Evolutionary conservation across 2,888 invertebrate species (phyloP), one percentile per base, ranked within the genome.

Genomic region (Drosophila tripunctata): DNA sequence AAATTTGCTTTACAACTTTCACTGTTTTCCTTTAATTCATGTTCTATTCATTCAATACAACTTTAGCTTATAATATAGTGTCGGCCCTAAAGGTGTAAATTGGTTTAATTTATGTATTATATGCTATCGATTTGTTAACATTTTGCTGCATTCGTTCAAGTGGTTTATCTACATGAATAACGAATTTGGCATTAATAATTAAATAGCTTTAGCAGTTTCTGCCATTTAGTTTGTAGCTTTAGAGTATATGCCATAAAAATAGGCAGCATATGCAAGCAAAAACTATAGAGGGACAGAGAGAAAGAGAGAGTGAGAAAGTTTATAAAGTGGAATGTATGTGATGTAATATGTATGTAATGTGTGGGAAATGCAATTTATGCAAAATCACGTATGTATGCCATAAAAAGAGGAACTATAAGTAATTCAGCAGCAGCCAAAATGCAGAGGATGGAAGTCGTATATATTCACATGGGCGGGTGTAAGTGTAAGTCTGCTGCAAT

Each of bases 311-410:
- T 21, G 21, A 4, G 3, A 21, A 21, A 21, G 21, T 21, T 4
- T 4, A 21, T 4, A 21, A 4, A 21, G 24, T 27, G 24, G 24
- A 10, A 7, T 27, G 3, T 27, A 27, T 27, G n/a, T n/a, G n/a
- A n/a, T 24, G 17, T 14, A 33, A 14, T 1, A 14, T 1, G 10
- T 4, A 40, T 30, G 31, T 12, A 12, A 7, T 35, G 36, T 35
- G 54, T 52, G 58, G 15, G 47, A 35, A 30, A 47, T 50, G 61
- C 75, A 75, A 63, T 77, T 79, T 83, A 79, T 83, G 83, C 68
- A 68, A 75, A 79, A 75, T 79, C 83, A 83, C 71, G 77, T 75
- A 83, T 68, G 77, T 75, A 62, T 79, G 72, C 58, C 57, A 48
- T 62, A 64, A 68, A 78, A 80, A 66, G 77, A 61, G 71, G 66